Conservation (phyloP, 1,140 invertebrate genomes). For the Zaprionus davidi region DNA sequence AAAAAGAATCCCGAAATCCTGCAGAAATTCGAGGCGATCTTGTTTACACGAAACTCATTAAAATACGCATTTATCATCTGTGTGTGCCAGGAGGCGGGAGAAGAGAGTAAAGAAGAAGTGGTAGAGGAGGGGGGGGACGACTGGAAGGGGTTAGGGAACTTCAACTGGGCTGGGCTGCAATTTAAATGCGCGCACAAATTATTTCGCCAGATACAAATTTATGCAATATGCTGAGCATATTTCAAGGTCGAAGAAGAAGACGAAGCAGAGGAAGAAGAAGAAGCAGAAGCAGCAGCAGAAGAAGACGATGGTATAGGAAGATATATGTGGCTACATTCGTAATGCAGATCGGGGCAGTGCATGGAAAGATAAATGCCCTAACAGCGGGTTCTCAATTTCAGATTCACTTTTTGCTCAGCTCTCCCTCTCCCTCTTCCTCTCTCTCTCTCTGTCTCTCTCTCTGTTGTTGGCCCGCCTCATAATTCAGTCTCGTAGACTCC, state of each 20-base stretch:
- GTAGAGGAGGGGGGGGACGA: background rate
- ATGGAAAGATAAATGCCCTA: slow-evolving; percentile 41
- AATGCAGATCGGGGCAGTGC: slow-evolving; percentile 19
- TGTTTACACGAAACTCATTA: slow-evolving; percentile 83
- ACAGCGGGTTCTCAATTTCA: slow-evolving; percentile 74
- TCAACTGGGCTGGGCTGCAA: slow-evolving; percentile 36
- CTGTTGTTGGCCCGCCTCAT: slow-evolving; percentile 40
- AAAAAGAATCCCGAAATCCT: slow-evolving; percentile 62
- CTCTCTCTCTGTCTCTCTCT: slow-evolving; percentile 15
- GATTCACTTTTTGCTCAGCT: slow-evolving; percentile 68
- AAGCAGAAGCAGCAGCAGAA: background rate
- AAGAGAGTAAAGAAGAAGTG: background rate
- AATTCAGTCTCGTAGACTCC: slow-evolving; percentile 45
- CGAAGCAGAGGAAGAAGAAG: background rate
- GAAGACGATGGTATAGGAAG: background rate
- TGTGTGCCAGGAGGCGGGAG: slow-evolving; percentile 22
- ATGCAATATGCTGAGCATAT: slow-evolving; percentile 71
- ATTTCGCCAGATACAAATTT: slow-evolving; percentile 52
- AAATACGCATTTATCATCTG: slow-evolving; percentile 77
- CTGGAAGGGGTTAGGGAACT: no score
- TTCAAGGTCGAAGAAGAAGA: slow-evolving; percentile 61
- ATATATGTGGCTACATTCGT: background rate
- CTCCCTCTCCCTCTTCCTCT: slow-evolving; percentile 1
- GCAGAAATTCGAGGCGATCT: slow-evolving; percentile 51
- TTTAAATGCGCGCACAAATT: slow-evolving; percentile 73